phyloP scores from a whole-genome alignment of 2,113 vertebrate species.

The Coryphaenoides rupestris region DNA sequence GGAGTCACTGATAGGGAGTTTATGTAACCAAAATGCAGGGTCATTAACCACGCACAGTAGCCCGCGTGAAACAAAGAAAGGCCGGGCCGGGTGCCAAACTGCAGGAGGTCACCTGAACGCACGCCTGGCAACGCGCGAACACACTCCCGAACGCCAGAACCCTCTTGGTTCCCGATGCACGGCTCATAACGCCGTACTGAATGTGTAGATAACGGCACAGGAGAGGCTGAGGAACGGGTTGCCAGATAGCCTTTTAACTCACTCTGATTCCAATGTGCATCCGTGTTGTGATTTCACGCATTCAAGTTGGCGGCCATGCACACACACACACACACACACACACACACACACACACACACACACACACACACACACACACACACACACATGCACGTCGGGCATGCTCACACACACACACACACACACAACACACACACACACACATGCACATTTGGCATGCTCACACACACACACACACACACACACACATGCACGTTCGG shows the following conservation, averaged over 20 bases:
- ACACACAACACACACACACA: neutral
- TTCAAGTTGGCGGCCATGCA: too few relatives aligned
- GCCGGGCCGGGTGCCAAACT: neutral
- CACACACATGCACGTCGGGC: too few relatives aligned
- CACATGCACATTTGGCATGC: too few relatives aligned
- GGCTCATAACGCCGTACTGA: too few relatives aligned
- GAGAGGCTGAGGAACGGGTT: neutral
- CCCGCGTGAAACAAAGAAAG: neutral
- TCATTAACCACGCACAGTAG: constrained; percentile 2
- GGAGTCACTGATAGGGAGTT: constrained; percentile 7
- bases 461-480: neutral
- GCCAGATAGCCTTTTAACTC: neutral
- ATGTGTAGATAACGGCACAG: neutral
- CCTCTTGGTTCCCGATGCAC: neutral
- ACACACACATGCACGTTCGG: neutral
- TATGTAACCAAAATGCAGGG: neutral
- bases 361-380: too few relatives aligned
- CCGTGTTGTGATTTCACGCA: neutral
- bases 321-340: neutral
- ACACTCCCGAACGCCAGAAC: neutral
- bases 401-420: neutral
- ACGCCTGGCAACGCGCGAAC: too few relatives aligned
- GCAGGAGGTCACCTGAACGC: neutral
- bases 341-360: neutral
- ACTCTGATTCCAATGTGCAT: neutral